Evolutionary conservation across 2,888 invertebrate genomes (phyloP).

Genomic region (Tinea pellionella): DNA sequence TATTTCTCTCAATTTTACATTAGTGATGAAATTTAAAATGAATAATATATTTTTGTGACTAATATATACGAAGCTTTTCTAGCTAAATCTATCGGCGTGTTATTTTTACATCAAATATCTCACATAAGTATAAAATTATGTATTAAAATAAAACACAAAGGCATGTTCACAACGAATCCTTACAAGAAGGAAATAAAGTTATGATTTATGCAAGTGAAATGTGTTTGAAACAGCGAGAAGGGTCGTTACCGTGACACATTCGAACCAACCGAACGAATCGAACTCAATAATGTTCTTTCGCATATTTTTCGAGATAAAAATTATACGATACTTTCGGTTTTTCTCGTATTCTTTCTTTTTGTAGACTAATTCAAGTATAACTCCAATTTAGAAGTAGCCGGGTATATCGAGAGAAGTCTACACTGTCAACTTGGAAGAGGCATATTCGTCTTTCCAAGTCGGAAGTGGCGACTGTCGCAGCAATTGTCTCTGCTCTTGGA

Average conservation of each 20-base stretch:
- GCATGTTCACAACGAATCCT: not conserved
- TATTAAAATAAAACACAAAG: conserved; percentile 19
- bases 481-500: too few species aligned
- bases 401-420: too few species aligned
- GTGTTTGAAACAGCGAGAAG: conserved; percentile 23
- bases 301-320: not conserved
- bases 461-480: too few species aligned
- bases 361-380: too few species aligned
- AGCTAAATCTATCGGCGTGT: not conserved
- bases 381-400: too few species aligned
- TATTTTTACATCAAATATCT: not conserved
- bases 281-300: not conserved
- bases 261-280: conserved; percentile 19
- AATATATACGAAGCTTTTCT: not conserved
- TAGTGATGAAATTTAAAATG: not conserved
- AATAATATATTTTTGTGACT: not conserved
- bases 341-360: too few species aligned
- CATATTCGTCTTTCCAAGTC: too few species aligned
- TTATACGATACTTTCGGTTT: not conserved
- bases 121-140: not conserved
- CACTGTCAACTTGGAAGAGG: too few species aligned
- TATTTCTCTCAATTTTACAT: not conserved
- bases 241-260: conserved; percentile 27
- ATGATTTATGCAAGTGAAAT: conserved; percentile 46
- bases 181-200: conserved; percentile 39